phyloP scores from a whole-genome alignment of 2,113 vertebrate species.

The Thinocorus orbignyianus region DNA sequence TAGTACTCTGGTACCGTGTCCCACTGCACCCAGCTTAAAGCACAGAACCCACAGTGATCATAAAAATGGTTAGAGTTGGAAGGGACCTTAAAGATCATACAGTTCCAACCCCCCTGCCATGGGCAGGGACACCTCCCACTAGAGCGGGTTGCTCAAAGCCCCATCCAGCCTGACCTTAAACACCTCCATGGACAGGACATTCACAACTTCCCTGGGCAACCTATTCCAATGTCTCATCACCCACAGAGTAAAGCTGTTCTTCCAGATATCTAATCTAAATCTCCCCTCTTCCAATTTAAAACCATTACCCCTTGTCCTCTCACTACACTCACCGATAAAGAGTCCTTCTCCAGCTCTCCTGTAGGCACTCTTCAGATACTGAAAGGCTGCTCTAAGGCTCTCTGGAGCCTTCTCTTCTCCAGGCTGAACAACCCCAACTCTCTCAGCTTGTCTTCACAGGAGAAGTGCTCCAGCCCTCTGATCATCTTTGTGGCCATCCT shows the following conservation, averaged over 20 bases:
- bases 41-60: neutral
- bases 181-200: neutral
- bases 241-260: neutral
- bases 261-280: neutral
- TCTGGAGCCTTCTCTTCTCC: neutral
- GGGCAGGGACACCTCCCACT: neutral
- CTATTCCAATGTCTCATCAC: neutral
- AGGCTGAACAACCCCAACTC: neutral
- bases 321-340: neutral
- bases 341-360: neutral
- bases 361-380: neutral
- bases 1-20: fast-evolving
- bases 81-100: neutral
- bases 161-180: neutral
- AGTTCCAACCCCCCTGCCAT: neutral
- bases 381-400: neutral
- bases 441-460: neutral
- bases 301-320: neutral
- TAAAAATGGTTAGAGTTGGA: neutral
- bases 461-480: neutral
- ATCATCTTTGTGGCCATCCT: neutral
- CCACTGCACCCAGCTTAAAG: neutral
- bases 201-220: neutral
- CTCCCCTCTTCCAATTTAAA: neutral
- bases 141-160: neutral